Percentiles rank a stretch among this genome's conserved stretches.
Evolutionary conservation across 2,113 vertebrate species (phyloP).

Genomic region (Balaenoptera acutorostrata): DNA sequence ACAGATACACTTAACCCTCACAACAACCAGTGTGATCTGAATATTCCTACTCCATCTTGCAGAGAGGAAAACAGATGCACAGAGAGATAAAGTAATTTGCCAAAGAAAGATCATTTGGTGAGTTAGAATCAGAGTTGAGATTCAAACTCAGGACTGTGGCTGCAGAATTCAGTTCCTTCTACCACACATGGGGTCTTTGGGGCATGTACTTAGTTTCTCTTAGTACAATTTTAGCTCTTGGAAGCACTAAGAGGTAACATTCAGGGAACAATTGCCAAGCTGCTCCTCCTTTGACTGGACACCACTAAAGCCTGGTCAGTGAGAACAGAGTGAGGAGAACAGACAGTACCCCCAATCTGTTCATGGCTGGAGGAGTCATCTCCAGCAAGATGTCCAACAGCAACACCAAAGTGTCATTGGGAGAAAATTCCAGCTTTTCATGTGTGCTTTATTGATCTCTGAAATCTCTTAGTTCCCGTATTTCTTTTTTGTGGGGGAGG

Average conservation of each 20-base stretch:
- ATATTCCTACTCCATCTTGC: background rate
- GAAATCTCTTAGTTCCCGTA: slow-evolving; percentile 44
- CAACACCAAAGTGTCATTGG: background rate
- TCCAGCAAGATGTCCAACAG: no score
- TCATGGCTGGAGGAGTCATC: background rate
- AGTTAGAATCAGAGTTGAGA: background rate
- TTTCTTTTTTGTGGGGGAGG: background rate
- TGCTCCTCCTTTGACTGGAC: background rate
- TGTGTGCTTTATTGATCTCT: slow-evolving; percentile 4
- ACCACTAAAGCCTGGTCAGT: background rate
- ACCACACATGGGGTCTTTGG: background rate
- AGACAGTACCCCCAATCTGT: background rate
- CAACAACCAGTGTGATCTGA: background rate
- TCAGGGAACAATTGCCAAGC: background rate
- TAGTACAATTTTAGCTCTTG: background rate
- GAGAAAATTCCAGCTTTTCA: background rate
- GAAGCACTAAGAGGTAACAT: background rate
- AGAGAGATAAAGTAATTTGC: background rate
- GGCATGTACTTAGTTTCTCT: background rate
- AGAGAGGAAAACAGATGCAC: background rate
- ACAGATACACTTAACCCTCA: background rate
- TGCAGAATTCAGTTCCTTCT: background rate
- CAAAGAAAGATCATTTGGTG: background rate
- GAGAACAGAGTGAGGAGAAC: background rate
- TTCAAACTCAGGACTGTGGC: background rate